phyloP scores from a whole-genome alignment of 1,140 invertebrate genomes.

The Papilio machaon region DNA sequence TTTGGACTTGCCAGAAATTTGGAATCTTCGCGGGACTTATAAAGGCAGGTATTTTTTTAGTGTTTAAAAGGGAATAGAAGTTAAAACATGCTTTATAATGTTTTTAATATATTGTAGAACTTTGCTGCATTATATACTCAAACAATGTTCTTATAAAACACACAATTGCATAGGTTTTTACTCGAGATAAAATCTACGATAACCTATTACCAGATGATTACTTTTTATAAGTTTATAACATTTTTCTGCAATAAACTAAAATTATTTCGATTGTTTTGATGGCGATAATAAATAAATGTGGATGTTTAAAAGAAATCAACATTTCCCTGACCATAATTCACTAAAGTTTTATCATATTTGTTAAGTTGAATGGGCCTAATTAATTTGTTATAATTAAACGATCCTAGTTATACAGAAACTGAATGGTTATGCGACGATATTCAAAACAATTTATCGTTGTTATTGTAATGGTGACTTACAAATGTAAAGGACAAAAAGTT shows the following conservation, averaged over 20 bases:
- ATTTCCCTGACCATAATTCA: background rate
- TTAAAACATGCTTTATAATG: background rate
- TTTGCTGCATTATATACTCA: background rate
- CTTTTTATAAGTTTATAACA: slow-evolving; percentile 52
- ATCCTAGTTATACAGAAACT: background rate
- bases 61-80: background rate
- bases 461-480: background rate
- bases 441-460: background rate
- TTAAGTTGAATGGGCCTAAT: background rate
- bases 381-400: background rate
- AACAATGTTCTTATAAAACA: slow-evolving; percentile 7
- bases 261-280: background rate
- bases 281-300: background rate
- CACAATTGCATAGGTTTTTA: background rate
- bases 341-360: background rate
- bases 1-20: slow-evolving; percentile 68
- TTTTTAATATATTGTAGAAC: background rate
- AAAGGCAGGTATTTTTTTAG: slow-evolving; percentile 70
- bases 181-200: background rate
- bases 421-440: background rate
- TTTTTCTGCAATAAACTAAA: slow-evolving; percentile 16
- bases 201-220: slow-evolving; percentile 68
- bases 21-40: slow-evolving; percentile 70
- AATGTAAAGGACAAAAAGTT: background rate
- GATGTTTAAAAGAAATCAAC: background rate